phyloP scores from a whole-genome alignment of 2,113 vertebrate genomes.

The Oncorhynchus kisutch region DNA sequence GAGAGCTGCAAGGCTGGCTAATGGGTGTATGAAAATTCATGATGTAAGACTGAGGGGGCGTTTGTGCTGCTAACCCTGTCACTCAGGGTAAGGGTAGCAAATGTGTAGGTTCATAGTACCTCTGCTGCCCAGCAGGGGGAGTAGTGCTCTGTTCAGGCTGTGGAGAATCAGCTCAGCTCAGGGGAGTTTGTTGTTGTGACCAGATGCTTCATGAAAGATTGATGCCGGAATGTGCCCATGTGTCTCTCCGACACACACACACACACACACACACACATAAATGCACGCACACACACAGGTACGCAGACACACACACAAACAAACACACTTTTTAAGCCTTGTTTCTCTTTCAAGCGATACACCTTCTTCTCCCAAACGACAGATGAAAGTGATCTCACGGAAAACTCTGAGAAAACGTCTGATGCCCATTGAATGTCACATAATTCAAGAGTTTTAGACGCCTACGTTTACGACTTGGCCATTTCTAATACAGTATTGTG shows the following conservation, averaged over 20 bases:
- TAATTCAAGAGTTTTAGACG: too few species aligned
- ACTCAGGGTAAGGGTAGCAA: conserved; percentile 30
- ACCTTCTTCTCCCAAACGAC: too few species aligned
- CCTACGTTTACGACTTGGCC: too few species aligned
- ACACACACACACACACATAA: not conserved
- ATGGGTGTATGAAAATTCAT: conserved; percentile 77
- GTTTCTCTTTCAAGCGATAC: too few species aligned
- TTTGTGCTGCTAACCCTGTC: conserved; percentile 34
- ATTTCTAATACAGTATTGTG: too few species aligned
- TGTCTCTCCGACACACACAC: not conserved
- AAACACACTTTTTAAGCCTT: not conserved
- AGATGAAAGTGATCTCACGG: too few species aligned
- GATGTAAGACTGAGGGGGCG: conserved; percentile 56
- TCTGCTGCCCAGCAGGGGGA: conserved; percentile 67
- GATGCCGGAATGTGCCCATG: not conserved
- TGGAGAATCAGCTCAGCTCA: conserved; percentile 4
- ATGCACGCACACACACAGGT: not conserved
- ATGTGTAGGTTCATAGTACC: conserved; percentile 13
- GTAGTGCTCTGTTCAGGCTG: conserved; percentile 27
- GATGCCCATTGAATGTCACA: too few species aligned
- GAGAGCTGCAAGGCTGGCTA: conserved; percentile 70
- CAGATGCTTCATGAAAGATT: conserved; percentile 18
- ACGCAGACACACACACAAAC: not conserved
- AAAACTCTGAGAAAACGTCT: too few species aligned
- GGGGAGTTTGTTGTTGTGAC: not conserved